Conservation (phyloP, 2,113 vertebrate species). For the Poicephalus meyeri region DNA sequence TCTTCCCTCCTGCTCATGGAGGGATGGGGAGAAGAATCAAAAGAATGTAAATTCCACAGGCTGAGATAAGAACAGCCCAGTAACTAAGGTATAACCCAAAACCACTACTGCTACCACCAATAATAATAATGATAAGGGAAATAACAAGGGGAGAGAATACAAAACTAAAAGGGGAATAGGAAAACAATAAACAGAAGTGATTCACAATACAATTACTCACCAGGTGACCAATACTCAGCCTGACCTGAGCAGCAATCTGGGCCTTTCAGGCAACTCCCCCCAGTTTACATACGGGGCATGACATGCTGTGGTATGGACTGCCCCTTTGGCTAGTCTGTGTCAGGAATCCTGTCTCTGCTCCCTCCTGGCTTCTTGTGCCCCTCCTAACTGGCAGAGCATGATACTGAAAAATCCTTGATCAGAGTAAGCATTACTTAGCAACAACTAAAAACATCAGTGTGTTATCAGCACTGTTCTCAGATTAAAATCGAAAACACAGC, state of each 20-base stretch:
- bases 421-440: not conserved
- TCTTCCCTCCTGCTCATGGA: not conserved
- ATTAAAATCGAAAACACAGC: not conserved
- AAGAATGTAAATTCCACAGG: not conserved
- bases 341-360: not conserved
- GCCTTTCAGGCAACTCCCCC: not conserved
- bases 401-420: not conserved
- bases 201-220: not conserved
- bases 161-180: not conserved
- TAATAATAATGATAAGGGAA: not conserved
- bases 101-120: not conserved
- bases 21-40: not conserved
- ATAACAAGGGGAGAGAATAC: not conserved
- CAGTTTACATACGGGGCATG: not conserved
- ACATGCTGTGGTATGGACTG: not conserved
- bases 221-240: not conserved
- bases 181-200: not conserved
- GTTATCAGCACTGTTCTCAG: not conserved
- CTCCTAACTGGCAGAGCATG: not conserved
- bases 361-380: not conserved
- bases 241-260: not conserved
- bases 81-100: not conserved
- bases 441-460: not conserved
- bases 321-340: not conserved
- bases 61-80: not conserved